Base-by-base conservation (phyloP, 2,797 vertebrate species). In the Takifugu rubripes region DNA sequence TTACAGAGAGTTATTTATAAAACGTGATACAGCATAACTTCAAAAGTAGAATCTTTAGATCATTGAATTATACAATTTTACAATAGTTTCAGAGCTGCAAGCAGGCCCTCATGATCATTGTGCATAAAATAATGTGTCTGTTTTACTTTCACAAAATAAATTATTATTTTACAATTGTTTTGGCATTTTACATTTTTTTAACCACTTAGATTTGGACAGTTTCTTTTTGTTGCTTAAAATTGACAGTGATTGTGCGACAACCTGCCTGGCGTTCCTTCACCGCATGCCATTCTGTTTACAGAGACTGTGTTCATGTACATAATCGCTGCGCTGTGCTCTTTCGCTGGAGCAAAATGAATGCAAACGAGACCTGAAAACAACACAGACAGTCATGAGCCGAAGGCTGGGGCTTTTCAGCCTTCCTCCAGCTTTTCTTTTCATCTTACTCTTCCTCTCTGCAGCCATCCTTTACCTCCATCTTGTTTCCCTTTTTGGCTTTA, bases 311-410 rank as follows among this genome's bases (percentile, higher is more conserved):
- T 8, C 21, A 26, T 58, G 52, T 42, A 27, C 21, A 56, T 40
- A 56, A 65, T 40, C 5, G 2, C 45, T 49, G 8, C n/a, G 49
- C 46, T 58, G 50, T 9, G 29, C 59, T 51, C 16, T 43, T 62
- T 44, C 47, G 14, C 47, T 31, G n/a, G 2, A 50, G 49, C 25
- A 25, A 46, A 56, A 60, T 60, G 52, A 49, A 60, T 17, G 3
- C 47, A 46, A 53, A 53, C 27, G 48, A 31, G 36, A 45, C 17
- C 36, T 25, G 54, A 48, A 48, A 48, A 17, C 17, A 48, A 52
- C 25, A 57, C 17, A 49, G 6, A 40, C 31, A 49, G 17, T 9
- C 43, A 27, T 21, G 25, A 2, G 0, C 56, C n/a, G 10, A 52
- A 49, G 57, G 48, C 24, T 49, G 16, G 5, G 48, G 44, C 33